Conservation (phyloP, 2,113 vertebrate genomes). For the Corydoras maculifer region DNA sequence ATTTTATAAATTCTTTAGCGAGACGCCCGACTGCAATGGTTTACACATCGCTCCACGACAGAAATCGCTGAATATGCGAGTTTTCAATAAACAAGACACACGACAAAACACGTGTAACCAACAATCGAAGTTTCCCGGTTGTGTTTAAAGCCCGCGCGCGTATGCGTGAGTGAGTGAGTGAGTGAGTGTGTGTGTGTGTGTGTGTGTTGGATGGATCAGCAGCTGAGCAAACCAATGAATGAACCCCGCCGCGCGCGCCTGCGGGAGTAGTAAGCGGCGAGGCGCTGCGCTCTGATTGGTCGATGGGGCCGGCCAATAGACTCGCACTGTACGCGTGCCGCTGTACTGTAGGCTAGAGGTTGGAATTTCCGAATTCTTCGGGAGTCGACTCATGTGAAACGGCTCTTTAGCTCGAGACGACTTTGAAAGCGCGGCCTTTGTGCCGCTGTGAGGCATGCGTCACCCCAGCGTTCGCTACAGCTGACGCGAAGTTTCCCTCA, state of each 20-base stretch:
- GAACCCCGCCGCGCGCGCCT: slow-evolving; percentile 54
- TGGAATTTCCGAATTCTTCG: background rate
- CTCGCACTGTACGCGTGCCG: slow-evolving; percentile 26
- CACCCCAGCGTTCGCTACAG: too few relatives aligned
- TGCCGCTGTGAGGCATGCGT: too few relatives aligned
- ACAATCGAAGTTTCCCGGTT: too few relatives aligned
- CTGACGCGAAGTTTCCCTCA: too few relatives aligned
- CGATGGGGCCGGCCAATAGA: slow-evolving; percentile 50
- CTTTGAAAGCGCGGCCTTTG: too few relatives aligned
- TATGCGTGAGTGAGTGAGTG: background rate
- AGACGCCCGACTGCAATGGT: too few relatives aligned
- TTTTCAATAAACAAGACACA: too few relatives aligned
- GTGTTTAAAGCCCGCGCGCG: too few relatives aligned
- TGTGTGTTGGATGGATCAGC: slow-evolving; percentile 60
- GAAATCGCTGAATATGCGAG: too few relatives aligned
- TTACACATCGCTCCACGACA: too few relatives aligned
- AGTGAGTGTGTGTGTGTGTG: slow-evolving; percentile 49
- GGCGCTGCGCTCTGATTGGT: slow-evolving; percentile 55
- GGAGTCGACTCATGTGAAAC: background rate
- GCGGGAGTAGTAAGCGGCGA: slow-evolving; percentile 46
- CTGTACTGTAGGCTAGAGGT: background rate
- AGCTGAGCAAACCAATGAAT: slow-evolving; percentile 61
- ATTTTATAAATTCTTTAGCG: too few relatives aligned
- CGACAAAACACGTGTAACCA: too few relatives aligned
- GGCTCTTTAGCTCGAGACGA: background rate